Evolutionary conservation across 2,888 invertebrate genomes (phyloP).

Genomic region (Thyatira batis): DNA sequence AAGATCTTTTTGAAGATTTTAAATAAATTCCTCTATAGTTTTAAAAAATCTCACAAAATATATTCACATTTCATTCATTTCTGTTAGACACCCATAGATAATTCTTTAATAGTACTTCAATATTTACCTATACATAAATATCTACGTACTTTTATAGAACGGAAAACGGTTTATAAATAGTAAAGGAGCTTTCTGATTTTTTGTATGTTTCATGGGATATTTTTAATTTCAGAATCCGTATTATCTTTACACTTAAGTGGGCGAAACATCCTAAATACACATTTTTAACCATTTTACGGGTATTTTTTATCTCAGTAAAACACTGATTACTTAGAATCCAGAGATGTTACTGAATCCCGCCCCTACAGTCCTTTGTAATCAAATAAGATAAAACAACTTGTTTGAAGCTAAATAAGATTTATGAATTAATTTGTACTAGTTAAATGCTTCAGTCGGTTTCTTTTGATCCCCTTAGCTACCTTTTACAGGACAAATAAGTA

Average conservation of each 20-base stretch:
- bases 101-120: no score
- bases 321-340: slow-evolving; percentile 11
- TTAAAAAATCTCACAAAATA: no score
- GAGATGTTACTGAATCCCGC: background rate
- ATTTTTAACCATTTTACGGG: background rate
- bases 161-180: no score
- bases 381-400: slow-evolving; percentile 28
- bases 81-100: no score
- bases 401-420: slow-evolving; percentile 29
- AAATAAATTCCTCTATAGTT: no score
- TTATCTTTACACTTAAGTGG: background rate
- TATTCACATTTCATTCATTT: no score
- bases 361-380: slow-evolving; percentile 12
- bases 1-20: no score
- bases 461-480: slow-evolving; percentile 23
- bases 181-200: no score
- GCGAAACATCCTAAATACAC: background rate
- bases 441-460: slow-evolving; percentile 15
- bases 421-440: slow-evolving; percentile 26
- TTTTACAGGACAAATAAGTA: slow-evolving; percentile 23
- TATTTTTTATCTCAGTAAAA: slow-evolving; percentile 7
- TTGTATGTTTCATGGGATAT: no score
- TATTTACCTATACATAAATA: no score
- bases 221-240: no score
- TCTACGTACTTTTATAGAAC: no score